These are phyloP conservation scores for Synanthedon vespiformis DNA, from an alignment of 2,888 invertebrate genomes.

Conservation along the genomic window DNA sequence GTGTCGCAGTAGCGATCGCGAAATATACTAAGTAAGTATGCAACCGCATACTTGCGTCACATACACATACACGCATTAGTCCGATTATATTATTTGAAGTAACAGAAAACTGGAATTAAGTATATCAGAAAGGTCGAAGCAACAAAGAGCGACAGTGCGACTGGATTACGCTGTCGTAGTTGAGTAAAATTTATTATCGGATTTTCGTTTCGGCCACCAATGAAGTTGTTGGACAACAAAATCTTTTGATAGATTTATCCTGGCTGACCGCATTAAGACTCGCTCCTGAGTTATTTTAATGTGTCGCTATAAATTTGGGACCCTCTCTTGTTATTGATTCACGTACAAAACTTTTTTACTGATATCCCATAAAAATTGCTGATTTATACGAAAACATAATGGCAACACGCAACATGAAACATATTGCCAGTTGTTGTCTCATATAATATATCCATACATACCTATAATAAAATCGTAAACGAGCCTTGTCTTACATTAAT, in stretches of 20 bases:
- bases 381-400: not conserved
- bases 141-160: slow-evolving; percentile 64
- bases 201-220: slow-evolving; percentile 71
- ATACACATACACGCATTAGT: slow-evolving; percentile 19
- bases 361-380: not conserved
- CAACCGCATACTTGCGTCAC: slow-evolving; percentile 39
- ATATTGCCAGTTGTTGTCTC: not conserved
- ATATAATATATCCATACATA: not conserved
- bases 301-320: slow-evolving; percentile 56
- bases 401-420: not conserved
- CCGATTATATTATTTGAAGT: slow-evolving; percentile 60
- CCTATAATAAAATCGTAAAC: too few relatives aligned
- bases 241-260: slow-evolving; percentile 71
- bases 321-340: slow-evolving; percentile 13
- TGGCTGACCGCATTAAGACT: slow-evolving; percentile 64
- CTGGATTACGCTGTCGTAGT: slow-evolving; percentile 69
- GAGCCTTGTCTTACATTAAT: not conserved
- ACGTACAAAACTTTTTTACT: not conserved
- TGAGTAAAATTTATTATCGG: slow-evolving; percentile 71
- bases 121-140: slow-evolving; percentile 57
- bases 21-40: not conserved
- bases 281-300: slow-evolving; percentile 60
- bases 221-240: slow-evolving; percentile 71
- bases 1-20: not conserved
- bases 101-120: slow-evolving; percentile 60